Percentiles rank a stretch among this genome's conserved stretches.
phyloP scores from a whole-genome alignment of 2,797 vertebrate species.

The Hylomyscus alleni region DNA sequence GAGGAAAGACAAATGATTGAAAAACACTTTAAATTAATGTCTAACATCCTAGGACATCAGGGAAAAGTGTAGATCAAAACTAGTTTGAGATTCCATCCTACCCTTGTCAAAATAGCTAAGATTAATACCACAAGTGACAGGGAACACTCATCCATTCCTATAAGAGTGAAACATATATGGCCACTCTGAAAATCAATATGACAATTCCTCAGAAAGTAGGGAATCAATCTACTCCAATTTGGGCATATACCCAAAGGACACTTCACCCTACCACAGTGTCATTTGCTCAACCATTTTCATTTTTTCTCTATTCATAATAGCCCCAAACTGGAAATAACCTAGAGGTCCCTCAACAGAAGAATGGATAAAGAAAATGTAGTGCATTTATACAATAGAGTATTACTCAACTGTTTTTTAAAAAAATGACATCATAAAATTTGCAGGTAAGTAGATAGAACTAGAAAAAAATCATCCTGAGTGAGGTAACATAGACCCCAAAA shows the following conservation, averaged over 20 bases:
- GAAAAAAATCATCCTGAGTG: neutral
- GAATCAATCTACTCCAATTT: neutral
- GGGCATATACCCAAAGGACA: neutral
- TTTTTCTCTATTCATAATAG: too few species aligned
- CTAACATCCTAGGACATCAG: neutral
- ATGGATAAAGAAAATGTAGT: too few species aligned
- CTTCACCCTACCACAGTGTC: neutral
- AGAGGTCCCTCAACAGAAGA: too few species aligned
- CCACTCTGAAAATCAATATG: neutral
- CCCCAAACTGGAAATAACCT: too few species aligned
- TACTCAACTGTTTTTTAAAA: neutral
- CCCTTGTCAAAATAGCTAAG: neutral
- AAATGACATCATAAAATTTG: neutral
- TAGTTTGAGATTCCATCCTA: neutral
- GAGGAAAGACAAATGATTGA: neutral
- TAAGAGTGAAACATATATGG: neutral
- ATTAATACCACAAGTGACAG: neutral
- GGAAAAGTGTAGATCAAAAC: neutral
- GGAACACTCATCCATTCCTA: neutral
- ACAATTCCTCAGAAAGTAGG: neutral
- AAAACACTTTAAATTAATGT: neutral
- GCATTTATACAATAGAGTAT: neutral
- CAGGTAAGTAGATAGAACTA: neutral
- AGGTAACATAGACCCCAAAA: too few species aligned
- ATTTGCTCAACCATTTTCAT: neutral